Base-by-base conservation (phyloP, 1,140 invertebrate genomes). In the Drosophila truncata region DNA sequence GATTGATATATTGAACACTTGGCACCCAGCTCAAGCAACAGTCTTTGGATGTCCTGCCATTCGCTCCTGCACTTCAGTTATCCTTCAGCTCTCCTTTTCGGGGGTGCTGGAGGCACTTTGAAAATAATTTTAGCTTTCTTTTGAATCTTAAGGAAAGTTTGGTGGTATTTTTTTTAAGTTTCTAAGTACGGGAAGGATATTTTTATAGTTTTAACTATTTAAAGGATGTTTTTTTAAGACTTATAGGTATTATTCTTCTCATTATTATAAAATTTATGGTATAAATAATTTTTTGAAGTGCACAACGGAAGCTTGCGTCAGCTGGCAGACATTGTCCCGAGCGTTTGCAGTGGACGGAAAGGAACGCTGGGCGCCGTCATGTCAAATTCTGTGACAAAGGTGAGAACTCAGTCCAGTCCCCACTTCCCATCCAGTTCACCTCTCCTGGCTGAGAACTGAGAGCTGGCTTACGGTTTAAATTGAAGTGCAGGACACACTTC, bases 1-100 rank as follows among this genome's bases (percentile, higher is more conserved):
- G 84, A 88, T 87, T 88, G 84, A 88, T 88, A 88, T 88, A 88
- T 88, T 88, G 84, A 88, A 88, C 84, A 88, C 84, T 88, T 88
- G 83, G 84, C 84, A 85, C 83, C 54, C 64, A 78, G 78, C 84
- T 88, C 79, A 83, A 88, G 83, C 83, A 87, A 87, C 84, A 82
- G 80, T 88, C 84, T 80, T 84, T 69, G 59, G 59, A 7, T 49
- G 35, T 60, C 66, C 69, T 54, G 62, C 27, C 66, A 16, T 71
- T 71, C 11, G 18, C 33, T 72, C 23, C 35, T 11, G 29, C 35
- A 46, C 61, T 70, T 50, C 29, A 52, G 54, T 60, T 59, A 60
- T 73, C 42, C 55, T 60, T 63, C 33, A 59, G n/a, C 23, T 27
- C 20, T 47, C 11, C 18, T 27, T 54, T 33, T 72, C 41, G 13